These are phyloP conservation scores for Diabrotica virgifera DNA, from an alignment of 1,140 invertebrate genomes.

Conservation along the genomic window DNA sequence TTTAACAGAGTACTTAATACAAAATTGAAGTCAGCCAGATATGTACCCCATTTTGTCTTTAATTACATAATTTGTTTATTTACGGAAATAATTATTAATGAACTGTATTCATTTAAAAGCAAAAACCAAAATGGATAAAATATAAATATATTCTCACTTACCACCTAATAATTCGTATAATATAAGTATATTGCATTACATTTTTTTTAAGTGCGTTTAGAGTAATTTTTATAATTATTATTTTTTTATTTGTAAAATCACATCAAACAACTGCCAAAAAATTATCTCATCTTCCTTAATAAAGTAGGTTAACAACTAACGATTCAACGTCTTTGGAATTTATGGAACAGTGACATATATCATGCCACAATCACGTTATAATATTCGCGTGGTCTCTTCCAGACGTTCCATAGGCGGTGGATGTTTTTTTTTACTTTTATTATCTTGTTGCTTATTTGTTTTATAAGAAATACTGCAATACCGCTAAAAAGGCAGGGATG, in stretches of 20 bases:
- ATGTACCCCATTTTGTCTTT: too few relatives aligned
- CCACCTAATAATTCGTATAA: too few relatives aligned
- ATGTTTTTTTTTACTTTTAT: neutral
- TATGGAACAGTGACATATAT: constrained; percentile 36
- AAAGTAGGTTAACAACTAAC: constrained; percentile 16
- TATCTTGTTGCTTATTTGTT: constrained; percentile 9
- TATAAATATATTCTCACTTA: too few relatives aligned
- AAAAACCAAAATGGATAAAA: too few relatives aligned
- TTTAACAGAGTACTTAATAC: too few relatives aligned
- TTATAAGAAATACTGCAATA: neutral
- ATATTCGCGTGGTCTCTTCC: constrained; percentile 43
- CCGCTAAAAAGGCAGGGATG: neutral
- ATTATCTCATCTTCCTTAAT: neutral
- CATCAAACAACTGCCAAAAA: neutral
- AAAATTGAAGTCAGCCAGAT: too few relatives aligned
- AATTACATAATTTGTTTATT: too few relatives aligned
- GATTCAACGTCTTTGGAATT: constrained; percentile 15
- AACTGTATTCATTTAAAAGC: too few relatives aligned
- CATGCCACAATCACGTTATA: constrained; percentile 45
- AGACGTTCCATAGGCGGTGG: neutral
- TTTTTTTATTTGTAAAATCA: neutral
- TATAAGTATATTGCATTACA: too few relatives aligned
- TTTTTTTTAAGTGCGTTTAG: too few relatives aligned
- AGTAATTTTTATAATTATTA: too few relatives aligned
- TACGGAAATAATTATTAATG: too few relatives aligned